phyloP scores from a whole-genome alignment of 2,113 vertebrate species.

The Bombycilla garrulus region DNA sequence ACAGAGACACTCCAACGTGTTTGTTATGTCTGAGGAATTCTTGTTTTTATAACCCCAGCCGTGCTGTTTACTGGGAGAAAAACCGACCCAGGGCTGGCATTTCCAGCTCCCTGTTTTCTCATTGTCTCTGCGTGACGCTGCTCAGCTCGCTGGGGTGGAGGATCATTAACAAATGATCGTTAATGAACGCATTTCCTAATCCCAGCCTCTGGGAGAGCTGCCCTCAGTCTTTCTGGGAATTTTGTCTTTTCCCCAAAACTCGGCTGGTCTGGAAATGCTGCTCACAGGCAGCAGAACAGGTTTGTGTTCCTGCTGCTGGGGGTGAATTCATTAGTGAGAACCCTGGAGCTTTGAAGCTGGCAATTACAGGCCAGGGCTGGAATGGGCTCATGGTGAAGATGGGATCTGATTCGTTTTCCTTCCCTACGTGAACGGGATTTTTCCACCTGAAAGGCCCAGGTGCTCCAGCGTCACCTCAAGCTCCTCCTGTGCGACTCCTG shows the following conservation, averaged over 20 bases:
- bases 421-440: not conserved
- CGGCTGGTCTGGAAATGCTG: not conserved
- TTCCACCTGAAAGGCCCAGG: not conserved
- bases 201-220: not conserved
- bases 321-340: not conserved
- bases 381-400: not conserved
- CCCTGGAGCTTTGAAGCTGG: conserved; percentile 6
- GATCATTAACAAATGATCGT: fast-evolving
- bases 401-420: not conserved
- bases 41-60: not conserved
- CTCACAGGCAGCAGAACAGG: not conserved
- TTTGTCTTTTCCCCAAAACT: not conserved
- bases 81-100: not conserved
- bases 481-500: not conserved
- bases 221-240: not conserved
- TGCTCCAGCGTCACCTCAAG: not conserved
- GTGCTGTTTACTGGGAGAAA: not conserved
- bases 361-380: not conserved
- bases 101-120: not conserved
- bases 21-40: not conserved
- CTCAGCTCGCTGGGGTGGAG: not conserved
- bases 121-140: not conserved
- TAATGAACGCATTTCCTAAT: not conserved
- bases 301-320: not conserved
- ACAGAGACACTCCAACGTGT: not conserved